Base-by-base conservation (phyloP, 2,113 vertebrate species). In the Regulus satrapa region DNA sequence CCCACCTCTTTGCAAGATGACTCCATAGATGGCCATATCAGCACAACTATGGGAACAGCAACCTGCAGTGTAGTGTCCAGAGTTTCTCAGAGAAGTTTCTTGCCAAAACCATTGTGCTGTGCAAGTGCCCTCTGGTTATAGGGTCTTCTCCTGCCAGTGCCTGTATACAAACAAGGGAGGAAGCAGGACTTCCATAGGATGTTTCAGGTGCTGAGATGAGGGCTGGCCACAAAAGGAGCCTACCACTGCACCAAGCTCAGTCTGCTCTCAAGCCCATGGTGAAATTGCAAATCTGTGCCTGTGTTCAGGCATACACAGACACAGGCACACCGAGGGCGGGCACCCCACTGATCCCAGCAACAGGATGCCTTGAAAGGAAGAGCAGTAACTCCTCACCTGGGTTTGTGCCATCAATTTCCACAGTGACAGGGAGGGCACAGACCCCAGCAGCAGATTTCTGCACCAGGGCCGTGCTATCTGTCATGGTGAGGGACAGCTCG, bases 381-480 rank as follows among this genome's bases (percentile, higher is more conserved):
- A 31, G n/a, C 14, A 21, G 10, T 3, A 24, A 4, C 28, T 55
- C 32, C 62, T 58, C 84, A 98, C 98, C 98, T 93, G 95, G 95
- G 78, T 98, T 98, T 77, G 96, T 98, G 62, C 97, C 98, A 92
- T 98, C 94, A 17, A 98, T 96, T 38, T 98, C 89, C 28, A 98
- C 95, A 6, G 96, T 97, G 83, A 98, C 16, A 2, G 92, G 94
- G 7, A 51, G 10, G 31, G 61, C 54, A 81, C 95, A 97, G 93
- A 95, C 78, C 7, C 19, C 71, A 36, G 94, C 78, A 26, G 87
- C 83, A 18, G 92, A 41, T 58, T 97, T 96, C 34, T 97, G 97
- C 66, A 97, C 66, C 23, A 98, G 68, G 20, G 93, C 87, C 1
- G 88, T 21, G 2, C 97, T 88, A 85, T 97, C 97, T 1, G 76